phyloP scores from a whole-genome alignment of 2,888 invertebrate genomes.

The Pseudococcus longispinus region DNA sequence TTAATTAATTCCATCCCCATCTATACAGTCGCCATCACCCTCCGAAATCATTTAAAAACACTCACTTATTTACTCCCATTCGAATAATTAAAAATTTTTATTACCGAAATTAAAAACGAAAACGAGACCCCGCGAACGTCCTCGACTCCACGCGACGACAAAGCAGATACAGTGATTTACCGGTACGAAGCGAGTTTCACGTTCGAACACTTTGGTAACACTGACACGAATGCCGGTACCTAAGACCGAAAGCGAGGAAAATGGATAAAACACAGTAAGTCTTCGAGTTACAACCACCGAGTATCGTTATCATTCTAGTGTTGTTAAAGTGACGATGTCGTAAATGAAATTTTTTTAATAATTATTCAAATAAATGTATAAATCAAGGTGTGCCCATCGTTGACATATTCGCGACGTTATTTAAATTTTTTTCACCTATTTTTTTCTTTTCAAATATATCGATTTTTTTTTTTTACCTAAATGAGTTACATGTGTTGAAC shows the following conservation, averaged over 20 bases:
- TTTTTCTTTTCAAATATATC: background rate
- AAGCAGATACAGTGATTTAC: background rate
- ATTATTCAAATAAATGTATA: background rate
- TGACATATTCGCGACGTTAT: background rate
- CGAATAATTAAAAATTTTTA: background rate
- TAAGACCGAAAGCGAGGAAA: background rate
- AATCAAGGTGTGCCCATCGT: background rate
- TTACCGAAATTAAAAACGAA: background rate
- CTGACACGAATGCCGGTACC: slow-evolving; percentile 20
- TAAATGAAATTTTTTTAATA: background rate
- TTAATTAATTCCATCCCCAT: background rate
- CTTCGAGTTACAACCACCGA: slow-evolving; percentile 18
- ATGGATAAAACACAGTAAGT: slow-evolving; percentile 6
- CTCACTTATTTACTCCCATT: background rate
- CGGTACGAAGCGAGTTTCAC: background rate
- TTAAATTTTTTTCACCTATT: background rate
- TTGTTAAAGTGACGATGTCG: slow-evolving; percentile 8
- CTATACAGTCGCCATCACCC: background rate
- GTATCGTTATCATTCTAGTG: background rate
- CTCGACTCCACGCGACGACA: background rate
- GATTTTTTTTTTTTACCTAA: background rate
- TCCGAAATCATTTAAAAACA: background rate
- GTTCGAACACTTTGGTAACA: slow-evolving; percentile 13
- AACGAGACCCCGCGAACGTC: background rate
- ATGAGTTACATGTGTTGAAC: slow-evolving; percentile 9